Evolutionary conservation across 1,140 invertebrate species (phyloP).

Genomic region (Apis cerana): DNA sequence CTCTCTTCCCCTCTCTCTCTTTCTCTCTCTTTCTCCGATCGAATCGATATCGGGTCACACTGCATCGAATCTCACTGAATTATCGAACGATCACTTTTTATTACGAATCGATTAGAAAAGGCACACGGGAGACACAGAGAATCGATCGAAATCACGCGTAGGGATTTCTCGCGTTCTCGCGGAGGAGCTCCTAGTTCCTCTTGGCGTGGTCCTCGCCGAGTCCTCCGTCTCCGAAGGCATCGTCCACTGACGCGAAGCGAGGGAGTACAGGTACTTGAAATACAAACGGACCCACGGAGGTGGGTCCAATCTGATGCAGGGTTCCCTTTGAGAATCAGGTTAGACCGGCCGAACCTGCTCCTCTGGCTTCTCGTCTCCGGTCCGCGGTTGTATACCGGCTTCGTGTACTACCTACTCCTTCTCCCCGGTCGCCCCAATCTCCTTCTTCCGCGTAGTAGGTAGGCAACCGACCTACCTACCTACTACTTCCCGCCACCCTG

Average conservation of each 20-base stretch:
- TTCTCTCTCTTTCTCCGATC: not conserved
- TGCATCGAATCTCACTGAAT: not conserved
- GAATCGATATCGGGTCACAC: not conserved
- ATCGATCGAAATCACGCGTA: not conserved
- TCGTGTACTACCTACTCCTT: constrained; percentile 74
- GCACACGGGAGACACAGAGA: not conserved
- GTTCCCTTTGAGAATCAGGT: constrained; percentile 81
- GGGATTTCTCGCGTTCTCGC: not conserved
- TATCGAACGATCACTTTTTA: not conserved
- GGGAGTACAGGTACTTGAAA: constrained; percentile 79
- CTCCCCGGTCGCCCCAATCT: constrained; percentile 70
- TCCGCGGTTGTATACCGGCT: constrained; percentile 73
- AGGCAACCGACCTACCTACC: constrained; percentile 72
- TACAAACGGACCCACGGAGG: constrained; percentile 78
- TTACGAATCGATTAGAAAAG: not conserved
- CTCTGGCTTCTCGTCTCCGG: constrained; percentile 74
- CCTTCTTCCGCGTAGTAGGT: constrained; percentile 76
- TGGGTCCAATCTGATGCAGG: constrained; percentile 78
- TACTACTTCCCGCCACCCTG: constrained; percentile 72
- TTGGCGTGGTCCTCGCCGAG: constrained; percentile 52
- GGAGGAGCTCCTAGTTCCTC: constrained; percentile 44
- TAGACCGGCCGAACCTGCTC: constrained; percentile 82
- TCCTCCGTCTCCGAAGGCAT: constrained; percentile 65
- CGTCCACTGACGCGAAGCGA: constrained; percentile 70
- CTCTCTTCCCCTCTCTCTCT: not conserved